Evolutionary conservation across 2,113 vertebrate genomes (phyloP).

Genomic region (Carlito syrichta): DNA sequence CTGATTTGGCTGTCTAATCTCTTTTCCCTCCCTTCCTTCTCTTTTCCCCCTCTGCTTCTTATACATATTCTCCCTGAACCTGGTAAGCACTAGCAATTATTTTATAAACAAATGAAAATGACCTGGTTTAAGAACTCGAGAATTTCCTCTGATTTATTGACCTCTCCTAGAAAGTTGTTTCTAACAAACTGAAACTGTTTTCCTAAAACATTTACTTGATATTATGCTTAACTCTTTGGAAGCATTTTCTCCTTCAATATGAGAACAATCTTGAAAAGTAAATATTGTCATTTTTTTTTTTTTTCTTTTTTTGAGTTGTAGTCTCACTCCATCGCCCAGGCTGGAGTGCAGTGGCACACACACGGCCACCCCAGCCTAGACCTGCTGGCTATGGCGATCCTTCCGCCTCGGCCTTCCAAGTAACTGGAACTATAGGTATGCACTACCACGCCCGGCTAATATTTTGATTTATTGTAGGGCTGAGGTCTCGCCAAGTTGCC

Average conservation of each 20-base stretch:
- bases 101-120: neutral
- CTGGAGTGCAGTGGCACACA: too few relatives aligned
- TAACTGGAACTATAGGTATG: too few relatives aligned
- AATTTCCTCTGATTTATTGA: neutral
- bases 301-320: too few relatives aligned
- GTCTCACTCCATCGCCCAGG: too few relatives aligned
- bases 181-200: conserved; percentile 10
- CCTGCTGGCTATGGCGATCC: too few relatives aligned
- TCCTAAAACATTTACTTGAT: neutral
- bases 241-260: conserved; percentile 12
- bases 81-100: neutral
- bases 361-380: too few relatives aligned
- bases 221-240: neutral
- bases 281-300: too few relatives aligned
- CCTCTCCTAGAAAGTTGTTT: conserved; percentile 16
- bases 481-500: too few relatives aligned
- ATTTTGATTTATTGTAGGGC: too few relatives aligned
- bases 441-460: too few relatives aligned
- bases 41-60: neutral
- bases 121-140: neutral
- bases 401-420: too few relatives aligned
- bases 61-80: neutral
- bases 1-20: neutral
- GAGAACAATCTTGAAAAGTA: neutral
- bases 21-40: neutral